Percentiles rank a stretch among this genome's conserved stretches.
These are phyloP conservation scores for Probosciger aterrimus DNA, from an alignment of 2,113 vertebrate species.

Conservation along the genomic window DNA sequence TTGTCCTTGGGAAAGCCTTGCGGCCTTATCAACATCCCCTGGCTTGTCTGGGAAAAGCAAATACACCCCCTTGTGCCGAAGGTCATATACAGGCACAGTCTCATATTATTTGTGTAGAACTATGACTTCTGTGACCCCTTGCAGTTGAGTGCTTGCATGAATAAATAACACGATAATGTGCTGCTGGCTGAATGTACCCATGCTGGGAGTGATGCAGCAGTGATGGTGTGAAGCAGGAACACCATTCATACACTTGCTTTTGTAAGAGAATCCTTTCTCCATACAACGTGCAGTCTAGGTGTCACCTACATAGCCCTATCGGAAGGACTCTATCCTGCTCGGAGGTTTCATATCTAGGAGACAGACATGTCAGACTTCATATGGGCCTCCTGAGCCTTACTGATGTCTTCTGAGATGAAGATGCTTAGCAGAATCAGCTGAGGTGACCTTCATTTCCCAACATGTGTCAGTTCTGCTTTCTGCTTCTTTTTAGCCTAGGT, in stretches of 20 bases:
- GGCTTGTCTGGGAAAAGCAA: background rate
- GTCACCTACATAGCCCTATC: background rate
- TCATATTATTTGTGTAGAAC: background rate
- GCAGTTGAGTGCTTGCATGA: background rate
- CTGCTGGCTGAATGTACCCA: background rate
- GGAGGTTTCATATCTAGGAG: accelerated
- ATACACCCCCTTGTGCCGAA: background rate
- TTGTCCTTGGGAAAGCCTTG: background rate
- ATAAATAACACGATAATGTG: background rate
- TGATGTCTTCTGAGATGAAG: background rate
- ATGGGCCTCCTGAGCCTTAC: background rate
- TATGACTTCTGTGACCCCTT: background rate
- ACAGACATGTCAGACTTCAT: background rate
- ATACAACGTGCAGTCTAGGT: background rate
- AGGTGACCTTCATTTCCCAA: background rate
- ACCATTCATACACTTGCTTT: background rate
- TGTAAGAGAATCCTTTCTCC: background rate
- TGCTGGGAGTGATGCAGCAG: background rate
- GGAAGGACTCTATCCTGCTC: background rate
- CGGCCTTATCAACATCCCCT: background rate
- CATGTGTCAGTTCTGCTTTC: background rate
- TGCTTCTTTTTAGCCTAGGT: background rate
- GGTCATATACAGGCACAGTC: background rate
- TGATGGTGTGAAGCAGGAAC: background rate
- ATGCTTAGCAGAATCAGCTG: background rate